phyloP scores from a whole-genome alignment of 2,888 invertebrate species.

The Lacanobia oleracea region DNA sequence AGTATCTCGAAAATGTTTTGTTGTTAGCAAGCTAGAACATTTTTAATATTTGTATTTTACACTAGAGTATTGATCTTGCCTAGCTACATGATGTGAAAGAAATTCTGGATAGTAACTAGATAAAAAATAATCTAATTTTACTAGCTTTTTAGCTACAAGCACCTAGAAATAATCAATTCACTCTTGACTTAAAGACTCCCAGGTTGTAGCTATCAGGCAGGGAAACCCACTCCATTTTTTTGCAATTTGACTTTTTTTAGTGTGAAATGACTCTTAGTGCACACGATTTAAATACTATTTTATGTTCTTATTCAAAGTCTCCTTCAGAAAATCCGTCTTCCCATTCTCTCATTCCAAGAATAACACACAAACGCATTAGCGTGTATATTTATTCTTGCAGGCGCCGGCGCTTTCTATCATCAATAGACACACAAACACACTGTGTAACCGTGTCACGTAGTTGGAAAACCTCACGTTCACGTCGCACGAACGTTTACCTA shows the following conservation, averaged over 20 bases:
- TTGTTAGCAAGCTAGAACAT: constrained; percentile 6
- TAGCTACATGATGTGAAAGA: no score
- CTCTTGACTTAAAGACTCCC: neutral
- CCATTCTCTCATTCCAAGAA: constrained; percentile 27
- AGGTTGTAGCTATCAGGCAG: neutral
- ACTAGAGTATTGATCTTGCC: neutral
- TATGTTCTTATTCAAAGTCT: neutral
- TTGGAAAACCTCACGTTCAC: constrained; percentile 47
- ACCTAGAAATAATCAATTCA: neutral
- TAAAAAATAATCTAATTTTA: no score
- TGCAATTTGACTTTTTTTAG: neutral
- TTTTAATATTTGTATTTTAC: neutral
- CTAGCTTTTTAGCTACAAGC: no score
- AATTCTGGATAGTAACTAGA: no score
- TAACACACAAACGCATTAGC: constrained; percentile 35
- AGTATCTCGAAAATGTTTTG: constrained; percentile 20
- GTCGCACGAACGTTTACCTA: constrained; percentile 62
- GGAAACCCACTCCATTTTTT: neutral
- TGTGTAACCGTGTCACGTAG: constrained; percentile 54
- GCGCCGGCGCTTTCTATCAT: constrained; percentile 61
- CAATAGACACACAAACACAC: constrained; percentile 28
- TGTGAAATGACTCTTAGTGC: neutral
- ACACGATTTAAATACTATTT: neutral
- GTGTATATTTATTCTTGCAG: constrained; percentile 46
- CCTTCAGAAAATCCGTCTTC: constrained; percentile 1